Evolutionary conservation across 2,888 invertebrate species (phyloP).

Genomic region (Agapostemon virescens): DNA sequence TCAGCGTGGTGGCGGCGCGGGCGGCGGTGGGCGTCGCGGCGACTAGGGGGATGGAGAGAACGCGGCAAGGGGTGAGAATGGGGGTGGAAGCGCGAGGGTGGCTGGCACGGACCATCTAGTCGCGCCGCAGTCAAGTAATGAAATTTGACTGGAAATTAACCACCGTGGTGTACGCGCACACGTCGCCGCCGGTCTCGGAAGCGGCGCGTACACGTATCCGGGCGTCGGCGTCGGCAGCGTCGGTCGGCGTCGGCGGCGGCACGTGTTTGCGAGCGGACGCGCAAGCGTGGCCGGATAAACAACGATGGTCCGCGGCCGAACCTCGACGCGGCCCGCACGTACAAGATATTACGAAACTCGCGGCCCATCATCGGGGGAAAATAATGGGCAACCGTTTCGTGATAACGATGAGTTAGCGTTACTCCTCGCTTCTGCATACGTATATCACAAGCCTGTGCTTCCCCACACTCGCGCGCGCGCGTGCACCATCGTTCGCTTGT

Average conservation of each 20-base stretch:
- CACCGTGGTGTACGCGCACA: conserved; percentile 70
- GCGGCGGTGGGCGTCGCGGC: background rate
- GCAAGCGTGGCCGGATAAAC: conserved; percentile 51
- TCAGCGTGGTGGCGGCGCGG: conserved; percentile 17
- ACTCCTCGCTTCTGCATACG: conserved; percentile 66
- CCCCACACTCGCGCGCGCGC: background rate
- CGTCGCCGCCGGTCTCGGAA: conserved; percentile 48
- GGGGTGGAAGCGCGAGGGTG: conserved; percentile 24
- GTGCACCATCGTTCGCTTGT: background rate
- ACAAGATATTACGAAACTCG: conserved; percentile 65
- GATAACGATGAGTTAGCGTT: conserved; percentile 79
- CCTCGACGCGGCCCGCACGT: conserved; percentile 45
- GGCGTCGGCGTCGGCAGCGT: conserved; percentile 10
- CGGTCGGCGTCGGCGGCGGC: conserved; percentile 14
- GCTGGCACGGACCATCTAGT: conserved; percentile 69
- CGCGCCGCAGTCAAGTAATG: conserved; percentile 77
- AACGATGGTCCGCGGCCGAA: conserved; percentile 31
- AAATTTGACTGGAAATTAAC: conserved; percentile 80
- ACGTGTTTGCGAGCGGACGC: conserved; percentile 36
- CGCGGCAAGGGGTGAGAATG: background rate
- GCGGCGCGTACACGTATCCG: conserved; percentile 54
- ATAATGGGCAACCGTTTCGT: conserved; percentile 77
- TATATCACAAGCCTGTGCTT: conserved; percentile 42
- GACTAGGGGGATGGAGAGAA: background rate
- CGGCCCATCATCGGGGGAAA: conserved; percentile 73